A percentile compares a stretch with the other conserved stretches of the same genome.
phyloP scores from a whole-genome alignment of 2,888 invertebrate species.

The Aquatica leii region DNA sequence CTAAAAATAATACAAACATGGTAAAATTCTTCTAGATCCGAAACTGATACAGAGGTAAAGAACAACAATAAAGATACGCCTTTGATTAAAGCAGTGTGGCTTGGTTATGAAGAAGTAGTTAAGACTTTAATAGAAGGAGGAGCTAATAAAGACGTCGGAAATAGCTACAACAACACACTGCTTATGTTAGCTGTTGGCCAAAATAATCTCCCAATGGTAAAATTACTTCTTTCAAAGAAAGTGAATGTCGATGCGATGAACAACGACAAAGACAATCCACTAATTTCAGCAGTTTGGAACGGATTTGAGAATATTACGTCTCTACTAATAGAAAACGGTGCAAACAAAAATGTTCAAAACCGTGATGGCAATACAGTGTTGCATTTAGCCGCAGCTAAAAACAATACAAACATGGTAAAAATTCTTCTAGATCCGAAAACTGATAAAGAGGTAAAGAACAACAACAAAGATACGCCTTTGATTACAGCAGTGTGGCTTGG shows the following conservation, averaged over 20 bases:
- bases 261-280: background rate
- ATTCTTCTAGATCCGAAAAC: background rate
- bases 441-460: background rate
- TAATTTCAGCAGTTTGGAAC: background rate
- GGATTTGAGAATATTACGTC: background rate
- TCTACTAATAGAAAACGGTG: background rate
- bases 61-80: background rate
- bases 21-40: conserved; percentile 5
- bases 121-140: background rate
- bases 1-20: background rate
- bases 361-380: background rate
- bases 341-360: background rate
- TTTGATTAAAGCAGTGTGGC: background rate
- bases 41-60: too few species aligned
- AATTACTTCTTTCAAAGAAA: background rate
- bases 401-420: conserved; percentile 1
- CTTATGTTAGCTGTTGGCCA: background rate
- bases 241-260: background rate
- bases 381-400: background rate
- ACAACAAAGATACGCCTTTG: background rate
- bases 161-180: background rate
- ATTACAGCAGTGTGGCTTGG: background rate
- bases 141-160: background rate
- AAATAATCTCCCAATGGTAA: background rate
- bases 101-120: background rate